Conservation (phyloP, 2,113 vertebrate genomes). For the Menidia beryllina region DNA sequence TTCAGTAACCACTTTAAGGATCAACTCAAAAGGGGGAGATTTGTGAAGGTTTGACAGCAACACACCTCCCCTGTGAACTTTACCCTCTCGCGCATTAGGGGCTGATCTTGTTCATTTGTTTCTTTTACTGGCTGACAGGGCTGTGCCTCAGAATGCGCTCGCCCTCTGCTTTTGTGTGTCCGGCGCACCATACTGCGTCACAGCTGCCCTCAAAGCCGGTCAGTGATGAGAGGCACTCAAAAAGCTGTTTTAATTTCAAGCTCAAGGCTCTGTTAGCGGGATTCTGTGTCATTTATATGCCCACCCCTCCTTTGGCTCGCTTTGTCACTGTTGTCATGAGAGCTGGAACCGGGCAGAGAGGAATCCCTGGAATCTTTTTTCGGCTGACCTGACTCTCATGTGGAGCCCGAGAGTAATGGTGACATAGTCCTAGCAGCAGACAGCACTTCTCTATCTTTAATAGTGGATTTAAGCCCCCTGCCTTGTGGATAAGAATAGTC, state of each 20-base stretch:
- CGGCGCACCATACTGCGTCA: constrained; percentile 47
- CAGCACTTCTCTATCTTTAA: constrained; percentile 28
- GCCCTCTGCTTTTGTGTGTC: constrained; percentile 49
- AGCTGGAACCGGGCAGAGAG: constrained; percentile 55
- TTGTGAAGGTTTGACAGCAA: background rate
- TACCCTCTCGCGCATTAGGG: constrained; percentile 39
- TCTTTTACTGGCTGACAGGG: constrained; percentile 38
- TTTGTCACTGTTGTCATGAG: constrained; percentile 82
- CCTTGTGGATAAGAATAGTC: constrained; percentile 44
- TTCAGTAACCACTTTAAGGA: constrained; percentile 1
- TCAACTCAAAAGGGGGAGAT: background rate
- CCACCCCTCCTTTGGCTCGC: constrained; percentile 36
- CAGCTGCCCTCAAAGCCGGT: constrained; percentile 54
- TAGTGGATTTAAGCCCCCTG: constrained; percentile 43
- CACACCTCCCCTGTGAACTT: constrained; percentile 40
- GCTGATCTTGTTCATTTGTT: constrained; percentile 56
- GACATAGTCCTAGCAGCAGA: constrained; percentile 57
- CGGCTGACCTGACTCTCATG: constrained; percentile 60
- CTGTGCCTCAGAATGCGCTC: constrained; percentile 49
- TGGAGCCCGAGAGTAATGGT: constrained; percentile 56
- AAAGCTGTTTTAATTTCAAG: constrained; percentile 57
- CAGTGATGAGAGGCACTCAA: constrained; percentile 43
- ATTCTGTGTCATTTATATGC: constrained; percentile 72
- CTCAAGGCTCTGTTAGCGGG: constrained; percentile 50
- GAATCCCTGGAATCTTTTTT: constrained; percentile 81